Evolutionary conservation across 2,888 invertebrate species (phyloP).

Genomic region (Anticlea derivata): DNA sequence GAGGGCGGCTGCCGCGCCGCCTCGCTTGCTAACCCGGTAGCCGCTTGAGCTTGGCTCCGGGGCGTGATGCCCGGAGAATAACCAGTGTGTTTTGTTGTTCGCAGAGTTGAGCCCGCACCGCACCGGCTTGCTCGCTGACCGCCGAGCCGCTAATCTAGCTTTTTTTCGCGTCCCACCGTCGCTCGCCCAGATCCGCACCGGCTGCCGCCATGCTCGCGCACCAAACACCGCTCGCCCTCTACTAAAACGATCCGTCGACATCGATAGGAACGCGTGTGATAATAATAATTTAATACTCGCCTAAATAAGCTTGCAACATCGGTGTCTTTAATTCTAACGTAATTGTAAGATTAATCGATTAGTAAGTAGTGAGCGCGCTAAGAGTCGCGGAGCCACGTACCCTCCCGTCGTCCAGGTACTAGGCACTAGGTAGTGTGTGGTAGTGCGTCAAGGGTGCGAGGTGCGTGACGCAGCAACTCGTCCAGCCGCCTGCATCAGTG

Average conservation of each 20-base stretch:
- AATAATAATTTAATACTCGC: constrained; percentile 78
- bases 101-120: constrained; percentile 83
- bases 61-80: constrained; percentile 76
- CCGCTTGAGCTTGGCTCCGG: constrained; percentile 83
- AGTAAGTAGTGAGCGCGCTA: constrained; percentile 59
- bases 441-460: constrained; percentile 59
- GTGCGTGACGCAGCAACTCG: constrained; percentile 49
- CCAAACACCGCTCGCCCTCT: constrained; percentile 81
- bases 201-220: constrained; percentile 79
- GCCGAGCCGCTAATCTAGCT: constrained; percentile 83
- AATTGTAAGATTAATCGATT: constrained; percentile 76
- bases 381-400: constrained; percentile 45
- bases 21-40: constrained; percentile 81
- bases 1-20: constrained; percentile 60
- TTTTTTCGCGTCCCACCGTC: constrained; percentile 80
- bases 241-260: constrained; percentile 81
- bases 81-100: constrained; percentile 84
- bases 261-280: constrained; percentile 82
- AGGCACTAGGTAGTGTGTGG: constrained; percentile 66
- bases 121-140: constrained; percentile 82
- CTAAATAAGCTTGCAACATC: constrained; percentile 82
- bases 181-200: constrained; percentile 75
- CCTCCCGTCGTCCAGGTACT: constrained; percentile 51
- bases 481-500: constrained; percentile 63
- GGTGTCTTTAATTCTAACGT: constrained; percentile 81